Conservation (phyloP, 2,113 vertebrate species). For the Thalassarche chlororhynchos region DNA sequence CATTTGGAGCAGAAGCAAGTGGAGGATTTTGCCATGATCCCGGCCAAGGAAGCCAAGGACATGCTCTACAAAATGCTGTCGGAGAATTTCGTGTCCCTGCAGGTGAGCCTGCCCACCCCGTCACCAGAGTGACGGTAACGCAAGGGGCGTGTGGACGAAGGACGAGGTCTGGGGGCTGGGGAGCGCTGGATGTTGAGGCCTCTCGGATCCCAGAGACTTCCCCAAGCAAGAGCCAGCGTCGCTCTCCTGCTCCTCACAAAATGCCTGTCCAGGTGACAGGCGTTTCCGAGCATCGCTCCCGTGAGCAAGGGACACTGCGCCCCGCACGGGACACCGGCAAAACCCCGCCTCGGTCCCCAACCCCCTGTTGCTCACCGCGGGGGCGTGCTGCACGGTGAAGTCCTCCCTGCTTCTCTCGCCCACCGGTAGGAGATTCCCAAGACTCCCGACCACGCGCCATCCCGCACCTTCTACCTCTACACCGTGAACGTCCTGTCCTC, state of each 20-base stretch:
- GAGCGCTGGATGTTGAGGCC: background rate
- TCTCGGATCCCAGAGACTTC: background rate
- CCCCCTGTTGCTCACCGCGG: background rate
- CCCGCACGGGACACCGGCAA: too few relatives aligned
- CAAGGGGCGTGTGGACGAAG: too few relatives aligned
- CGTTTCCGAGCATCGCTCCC: background rate
- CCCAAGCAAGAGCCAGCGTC: background rate
- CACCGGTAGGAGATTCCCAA: constrained; percentile 90
- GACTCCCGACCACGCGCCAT: constrained; percentile 92
- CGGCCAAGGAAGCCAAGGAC: constrained; percentile 96
- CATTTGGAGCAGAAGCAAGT: constrained; percentile 98
- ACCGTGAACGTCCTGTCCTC: constrained; percentile 84
- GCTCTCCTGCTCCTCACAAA: background rate
- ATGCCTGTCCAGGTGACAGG: background rate
- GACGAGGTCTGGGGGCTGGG: background rate
- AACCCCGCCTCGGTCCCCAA: too few relatives aligned
- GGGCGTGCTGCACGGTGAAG: background rate
- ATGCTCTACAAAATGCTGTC: constrained; percentile 96
- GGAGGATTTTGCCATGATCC: constrained; percentile 98
- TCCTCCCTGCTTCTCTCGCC: background rate
- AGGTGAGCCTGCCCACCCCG: constrained; percentile 65
- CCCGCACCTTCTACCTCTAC: constrained; percentile 95
- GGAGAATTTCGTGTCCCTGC: constrained; percentile 88
- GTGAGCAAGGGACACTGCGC: background rate
- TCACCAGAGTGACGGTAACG: background rate